These are phyloP conservation scores for Cotesia congregata DNA, from an alignment of 2,888 invertebrate genomes.

Conservation along the genomic window DNA sequence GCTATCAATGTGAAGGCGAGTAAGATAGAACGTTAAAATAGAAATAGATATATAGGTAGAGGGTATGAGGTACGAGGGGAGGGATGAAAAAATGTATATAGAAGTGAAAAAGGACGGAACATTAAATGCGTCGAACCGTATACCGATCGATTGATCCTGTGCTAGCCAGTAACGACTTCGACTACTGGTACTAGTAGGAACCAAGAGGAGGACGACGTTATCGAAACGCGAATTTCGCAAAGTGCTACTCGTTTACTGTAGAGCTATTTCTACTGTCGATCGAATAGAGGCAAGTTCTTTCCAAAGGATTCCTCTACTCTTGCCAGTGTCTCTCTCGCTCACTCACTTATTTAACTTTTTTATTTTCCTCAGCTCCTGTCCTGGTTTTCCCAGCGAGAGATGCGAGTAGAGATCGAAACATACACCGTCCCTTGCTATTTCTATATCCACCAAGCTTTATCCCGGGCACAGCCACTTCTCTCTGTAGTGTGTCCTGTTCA, in stretches of 20 bases:
- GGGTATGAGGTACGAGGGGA: background rate
- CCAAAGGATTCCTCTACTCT: slow-evolving; percentile 28
- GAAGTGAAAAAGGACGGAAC: slow-evolving; percentile 9
- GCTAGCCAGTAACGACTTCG: slow-evolving; percentile 36
- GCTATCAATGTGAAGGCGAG: background rate
- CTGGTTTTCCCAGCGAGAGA: background rate
- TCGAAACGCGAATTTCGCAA: slow-evolving; percentile 45
- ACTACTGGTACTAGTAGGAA: background rate
- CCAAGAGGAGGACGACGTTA: slow-evolving; percentile 37
- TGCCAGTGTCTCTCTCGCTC: slow-evolving; percentile 9
- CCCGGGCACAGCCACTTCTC: background rate
- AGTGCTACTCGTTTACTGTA: slow-evolving; percentile 44
- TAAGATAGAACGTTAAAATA: slow-evolving; percentile 9
- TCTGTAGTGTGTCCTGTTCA: background rate
- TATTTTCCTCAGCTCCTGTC: background rate
- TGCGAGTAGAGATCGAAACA: background rate
- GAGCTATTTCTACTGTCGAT: slow-evolving; percentile 41
- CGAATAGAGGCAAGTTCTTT: slow-evolving; percentile 34
- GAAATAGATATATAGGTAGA: slow-evolving; percentile 4
- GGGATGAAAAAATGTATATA: slow-evolving; percentile 13
- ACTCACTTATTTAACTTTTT: slow-evolving; percentile 8
- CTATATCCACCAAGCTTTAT: slow-evolving; percentile 29
- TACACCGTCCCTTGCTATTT: slow-evolving; percentile 18
- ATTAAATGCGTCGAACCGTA: slow-evolving; percentile 40
- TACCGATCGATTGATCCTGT: slow-evolving; percentile 38